Evolutionary conservation across 1,140 invertebrate species (phyloP).

Genomic region (Augochlora pura): DNA sequence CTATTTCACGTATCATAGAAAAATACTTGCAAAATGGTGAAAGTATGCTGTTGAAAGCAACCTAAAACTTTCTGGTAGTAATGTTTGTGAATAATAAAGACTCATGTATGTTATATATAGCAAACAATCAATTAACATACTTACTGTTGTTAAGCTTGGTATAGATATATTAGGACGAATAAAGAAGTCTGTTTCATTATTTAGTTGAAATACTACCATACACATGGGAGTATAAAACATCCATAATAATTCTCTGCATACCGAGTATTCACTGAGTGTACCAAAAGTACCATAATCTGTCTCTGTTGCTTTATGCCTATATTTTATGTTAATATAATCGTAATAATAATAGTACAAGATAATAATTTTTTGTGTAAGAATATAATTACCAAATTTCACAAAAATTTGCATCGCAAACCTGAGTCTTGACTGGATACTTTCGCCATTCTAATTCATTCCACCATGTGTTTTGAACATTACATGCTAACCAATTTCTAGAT

Average conservation of each 20-base stretch:
- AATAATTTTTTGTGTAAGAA: constrained; percentile 19
- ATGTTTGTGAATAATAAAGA: constrained; percentile 2
- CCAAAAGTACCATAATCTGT: constrained; percentile 58
- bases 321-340: constrained; percentile 21
- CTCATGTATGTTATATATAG: background rate
- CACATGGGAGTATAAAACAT: constrained; percentile 72
- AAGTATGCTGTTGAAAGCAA: constrained; percentile 74
- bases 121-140: constrained; percentile 18
- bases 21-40: constrained; percentile 71
- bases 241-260: constrained; percentile 76
- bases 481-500: constrained; percentile 73
- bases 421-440: constrained; percentile 67
- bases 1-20: constrained; percentile 71
- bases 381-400: constrained; percentile 70
- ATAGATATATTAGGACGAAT: constrained; percentile 72
- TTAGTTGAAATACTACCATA: constrained; percentile 71
- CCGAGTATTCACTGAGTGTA: constrained; percentile 76
- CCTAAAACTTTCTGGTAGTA: constrained; percentile 53
- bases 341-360: background rate
- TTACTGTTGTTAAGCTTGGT: constrained; percentile 75
- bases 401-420: constrained; percentile 69
- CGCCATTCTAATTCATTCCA: constrained; percentile 73
- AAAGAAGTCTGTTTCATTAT: constrained; percentile 58
- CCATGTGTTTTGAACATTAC: constrained; percentile 76
- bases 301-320: constrained; percentile 68